Evolutionary conservation across 2,113 vertebrate genomes (phyloP), one percentile per base, ranked within the genome.

Genomic region (Pao palembangensis): DNA sequence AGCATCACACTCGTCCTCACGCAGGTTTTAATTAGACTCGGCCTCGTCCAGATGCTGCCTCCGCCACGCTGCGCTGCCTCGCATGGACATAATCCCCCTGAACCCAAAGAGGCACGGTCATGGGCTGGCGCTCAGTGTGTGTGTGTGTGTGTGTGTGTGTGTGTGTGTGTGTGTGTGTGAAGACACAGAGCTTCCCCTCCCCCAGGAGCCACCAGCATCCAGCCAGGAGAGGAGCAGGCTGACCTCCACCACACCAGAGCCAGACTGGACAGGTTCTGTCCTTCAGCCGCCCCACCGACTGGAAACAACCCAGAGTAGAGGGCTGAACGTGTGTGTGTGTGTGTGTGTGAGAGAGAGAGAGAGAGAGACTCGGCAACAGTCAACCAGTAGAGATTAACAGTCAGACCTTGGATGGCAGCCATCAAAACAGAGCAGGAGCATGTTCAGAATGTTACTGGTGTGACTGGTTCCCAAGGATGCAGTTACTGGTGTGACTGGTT

Each of bases 291-390:
- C 54, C 41, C 69, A 70, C 71, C 69, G 55, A 81, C 66, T 72
- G 81, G 73, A 88, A 85, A 67, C 67, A 67, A 17, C 65, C 64
- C 42, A 75, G 28, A 81, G 86, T 85, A 85, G 57, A 82, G 60
- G 80, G 71, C 75, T 47, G n/a, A 58, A 41, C 43, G 52, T 64
- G 57, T 52, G 56, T 53, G 46, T 74, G 51, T 48, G 57, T 48
- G 64, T 28, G 56, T 69, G 61, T 38, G 17, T 51, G 28, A 31
- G 34, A 67, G 19, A 55, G 42, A 50, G 23, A n/a, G 55, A n/a
- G n/a, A n/a, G n/a, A n/a, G n/a, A n/a, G n/a, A n/a, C n/a, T n/a
- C n/a, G n/a, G n/a, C 41, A 58, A 49, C 31, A 61, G 49, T 16
- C 17, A 65, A 18, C 20, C 58, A n/a, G 21, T 52, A 31, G 25